These are phyloP conservation scores for Pocillopora verrucosa DNA, from an alignment of 64 coral and sea anemone species.

Conservation along the genomic window DNA sequence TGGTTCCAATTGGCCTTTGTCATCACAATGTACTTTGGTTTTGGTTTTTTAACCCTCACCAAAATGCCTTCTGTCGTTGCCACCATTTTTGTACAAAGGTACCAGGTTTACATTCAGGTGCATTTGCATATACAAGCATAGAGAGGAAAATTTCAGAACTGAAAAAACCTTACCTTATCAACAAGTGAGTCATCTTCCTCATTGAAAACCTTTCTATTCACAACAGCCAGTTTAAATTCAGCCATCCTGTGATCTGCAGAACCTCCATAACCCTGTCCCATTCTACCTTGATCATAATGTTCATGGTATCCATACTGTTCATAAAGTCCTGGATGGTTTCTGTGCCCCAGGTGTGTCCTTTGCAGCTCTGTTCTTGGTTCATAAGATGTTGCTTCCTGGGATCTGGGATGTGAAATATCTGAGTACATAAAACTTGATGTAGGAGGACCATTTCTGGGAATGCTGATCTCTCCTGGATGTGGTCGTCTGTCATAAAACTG, in stretches of 20 bases:
- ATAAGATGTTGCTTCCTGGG: conserved; percentile 3
- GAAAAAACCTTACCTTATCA: background rate
- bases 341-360: background rate
- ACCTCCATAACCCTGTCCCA: background rate
- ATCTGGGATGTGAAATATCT: background rate
- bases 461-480: background rate
- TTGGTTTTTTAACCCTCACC: too few species aligned
- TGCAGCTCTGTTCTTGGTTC: conserved; percentile 34
- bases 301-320: background rate
- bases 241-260: background rate
- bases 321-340: background rate
- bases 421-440: background rate
- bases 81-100: too few species aligned
- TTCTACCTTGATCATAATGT: background rate
- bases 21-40: too few species aligned
- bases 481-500: conserved; percentile 4
- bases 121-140: too few species aligned
- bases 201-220: background rate
- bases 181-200: background rate
- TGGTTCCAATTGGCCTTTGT: too few species aligned
- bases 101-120: too few species aligned
- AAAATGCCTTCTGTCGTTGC: too few species aligned
- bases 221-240: background rate
- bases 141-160: too few species aligned
- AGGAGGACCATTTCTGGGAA: background rate